phyloP scores from a whole-genome alignment of 2,888 invertebrate species.

The Acrobasis consociella region DNA sequence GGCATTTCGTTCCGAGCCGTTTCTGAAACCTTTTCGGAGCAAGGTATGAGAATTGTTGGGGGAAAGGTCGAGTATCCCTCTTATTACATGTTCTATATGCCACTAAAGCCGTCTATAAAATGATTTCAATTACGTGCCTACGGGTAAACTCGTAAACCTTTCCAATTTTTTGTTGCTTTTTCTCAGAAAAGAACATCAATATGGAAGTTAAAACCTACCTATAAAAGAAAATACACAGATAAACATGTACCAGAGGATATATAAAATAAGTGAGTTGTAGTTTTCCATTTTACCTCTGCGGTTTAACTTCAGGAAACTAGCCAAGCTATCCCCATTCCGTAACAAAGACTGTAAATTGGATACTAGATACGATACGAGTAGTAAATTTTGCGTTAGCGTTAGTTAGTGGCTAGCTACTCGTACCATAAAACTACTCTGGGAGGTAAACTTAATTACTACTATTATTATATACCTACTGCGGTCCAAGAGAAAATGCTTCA shows the following conservation, averaged over 20 bases:
- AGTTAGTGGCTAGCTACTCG: too few species aligned
- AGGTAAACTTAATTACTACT: neutral
- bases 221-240: neutral
- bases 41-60: slow-evolving; percentile 30
- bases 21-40: slow-evolving; percentile 30
- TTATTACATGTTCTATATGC: slow-evolving; percentile 27
- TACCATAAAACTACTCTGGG: neutral
- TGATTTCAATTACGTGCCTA: slow-evolving; percentile 25
- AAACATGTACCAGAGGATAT: neutral
- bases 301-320: neutral
- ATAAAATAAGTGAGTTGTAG: neutral
- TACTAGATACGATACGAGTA: slow-evolving; percentile 1
- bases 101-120: slow-evolving; percentile 23
- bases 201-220: neutral
- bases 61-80: slow-evolving; percentile 30
- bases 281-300: neutral
- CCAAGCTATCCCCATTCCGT: neutral
- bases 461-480: neutral
- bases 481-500: neutral
- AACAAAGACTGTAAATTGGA: neutral
- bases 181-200: neutral
- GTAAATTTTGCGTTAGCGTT: neutral
- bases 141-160: slow-evolving; percentile 3
- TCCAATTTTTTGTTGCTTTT: neutral
- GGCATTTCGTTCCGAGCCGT: slow-evolving; percentile 8